Evolutionary conservation across 2,797 vertebrate genomes (phyloP).

Genomic region (Nasua narica): DNA sequence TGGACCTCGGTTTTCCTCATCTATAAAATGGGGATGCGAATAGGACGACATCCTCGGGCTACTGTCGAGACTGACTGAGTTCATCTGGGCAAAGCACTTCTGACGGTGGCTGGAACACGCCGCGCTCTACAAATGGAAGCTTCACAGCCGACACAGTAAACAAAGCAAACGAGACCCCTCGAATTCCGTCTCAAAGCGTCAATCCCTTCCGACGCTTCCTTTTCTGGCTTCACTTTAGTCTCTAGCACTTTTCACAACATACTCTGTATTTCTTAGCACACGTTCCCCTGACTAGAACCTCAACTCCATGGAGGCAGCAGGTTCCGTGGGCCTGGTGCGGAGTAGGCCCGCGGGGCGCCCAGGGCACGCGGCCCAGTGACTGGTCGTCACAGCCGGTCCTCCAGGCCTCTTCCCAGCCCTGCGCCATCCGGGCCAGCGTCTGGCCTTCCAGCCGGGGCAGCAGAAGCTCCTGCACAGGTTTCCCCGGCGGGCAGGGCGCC

Average conservation of each 20-base stretch:
- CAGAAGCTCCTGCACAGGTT: not conserved
- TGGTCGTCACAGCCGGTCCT: fast-evolving
- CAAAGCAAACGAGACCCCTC: not conserved
- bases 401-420: not conserved
- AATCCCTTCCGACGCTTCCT: not conserved
- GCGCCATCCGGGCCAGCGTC: not conserved
- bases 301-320: not conserved
- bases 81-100: not conserved
- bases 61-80: not conserved
- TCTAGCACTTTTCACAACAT: not conserved
- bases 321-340: not conserved
- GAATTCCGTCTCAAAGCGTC: not conserved
- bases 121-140: not conserved
- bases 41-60: not conserved
- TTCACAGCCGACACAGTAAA: not conserved
- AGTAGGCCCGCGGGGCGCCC: not conserved
- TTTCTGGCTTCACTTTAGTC: not conserved
- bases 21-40: not conserved
- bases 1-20: not conserved
- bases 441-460: not conserved
- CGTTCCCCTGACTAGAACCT: not conserved
- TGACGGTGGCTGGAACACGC: not conserved
- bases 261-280: not conserved
- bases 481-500: not conserved
- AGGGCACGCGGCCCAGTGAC: fast-evolving